Evolutionary conservation across 2,797 vertebrate species (phyloP), one percentile per base, ranked within the genome.

Genomic region (Microctenopoma steveboyesi): DNA sequence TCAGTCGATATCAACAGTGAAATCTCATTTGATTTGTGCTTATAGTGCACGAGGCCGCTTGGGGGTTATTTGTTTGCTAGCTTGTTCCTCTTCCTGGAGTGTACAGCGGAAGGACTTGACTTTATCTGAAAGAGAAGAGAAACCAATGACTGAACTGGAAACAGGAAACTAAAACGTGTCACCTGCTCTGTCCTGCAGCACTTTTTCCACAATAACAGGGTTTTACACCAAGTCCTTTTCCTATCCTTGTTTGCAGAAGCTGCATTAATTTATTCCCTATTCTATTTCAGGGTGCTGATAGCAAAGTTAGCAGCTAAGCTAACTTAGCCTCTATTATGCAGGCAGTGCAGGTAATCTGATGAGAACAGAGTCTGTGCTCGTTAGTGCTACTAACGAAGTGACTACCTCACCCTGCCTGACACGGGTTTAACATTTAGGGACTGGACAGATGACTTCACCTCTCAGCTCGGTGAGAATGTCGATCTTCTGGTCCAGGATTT

Each of bases 401-500:
- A 22, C 22, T 22, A 22, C 22, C 22, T 22, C 22, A 22, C 22
- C 22, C 22, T 22, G 30, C 37, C 66, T 46, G 9, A 52, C 16
- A 37, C 57, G 1, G 10, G 39, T 16, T 25, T 45, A n/a, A 43
- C 6, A 50, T 28, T 30, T 18, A 12, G 14, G 1, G 4, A 33
- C 30, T 4, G 28, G 2, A 51, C n/a, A 33, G 14, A 11, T 4
- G 30, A 18, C 16, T 47, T 65, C 64, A 98, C 97, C 98, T 93
- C 96, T 91, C 50, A 99, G 94, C 90, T 98, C 97, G 0, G 95
- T 96, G 42, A 93, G 91, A 13, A 98, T 95, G 55, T 98, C 96
- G 57, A 99, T 98, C 93, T 98, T 98, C 88, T 98, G 97, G 56
- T 98, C 97, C 84, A 98, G 91, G 91, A 98, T 98, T 77, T 96